These are phyloP conservation scores for Crypturellus undulatus DNA, from an alignment of 2,113 vertebrate genomes.

Conservation along the genomic window DNA sequence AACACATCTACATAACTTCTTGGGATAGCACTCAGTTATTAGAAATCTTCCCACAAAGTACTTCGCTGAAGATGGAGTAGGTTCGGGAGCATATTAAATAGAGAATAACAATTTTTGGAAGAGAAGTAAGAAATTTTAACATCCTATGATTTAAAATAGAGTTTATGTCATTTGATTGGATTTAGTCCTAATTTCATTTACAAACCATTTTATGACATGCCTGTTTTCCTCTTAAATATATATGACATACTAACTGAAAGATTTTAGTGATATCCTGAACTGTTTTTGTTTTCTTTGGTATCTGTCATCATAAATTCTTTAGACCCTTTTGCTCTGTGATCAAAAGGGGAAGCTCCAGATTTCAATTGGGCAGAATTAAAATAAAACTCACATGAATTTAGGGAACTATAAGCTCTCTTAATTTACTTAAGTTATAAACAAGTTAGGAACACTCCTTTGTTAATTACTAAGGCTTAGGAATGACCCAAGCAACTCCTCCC, in stretches of 20 bases:
- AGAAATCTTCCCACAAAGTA: background rate
- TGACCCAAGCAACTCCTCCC: background rate
- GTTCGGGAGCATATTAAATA: slow-evolving; percentile 34
- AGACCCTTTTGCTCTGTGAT: background rate
- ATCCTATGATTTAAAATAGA: slow-evolving; percentile 49
- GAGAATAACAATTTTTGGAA: slow-evolving; percentile 42
- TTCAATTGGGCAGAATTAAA: background rate
- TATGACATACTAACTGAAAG: slow-evolving; percentile 40
- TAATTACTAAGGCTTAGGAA: background rate
- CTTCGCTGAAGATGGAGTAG: background rate
- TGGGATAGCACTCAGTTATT: rapidly evolving
- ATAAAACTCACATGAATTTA: background rate
- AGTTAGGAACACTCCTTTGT: background rate
- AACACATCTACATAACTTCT: background rate
- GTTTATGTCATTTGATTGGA: slow-evolving; percentile 56
- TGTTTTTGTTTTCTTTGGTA: slow-evolving; percentile 50
- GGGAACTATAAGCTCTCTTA: background rate
- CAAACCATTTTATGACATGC: slow-evolving; percentile 28
- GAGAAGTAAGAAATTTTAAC: slow-evolving; percentile 48
- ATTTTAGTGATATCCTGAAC: slow-evolving; percentile 47
- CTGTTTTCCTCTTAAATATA: slow-evolving; percentile 33
- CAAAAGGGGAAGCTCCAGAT: background rate
- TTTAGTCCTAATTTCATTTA: slow-evolving; percentile 54
- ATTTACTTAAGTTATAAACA: background rate
- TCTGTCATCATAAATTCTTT: slow-evolving; percentile 33